Base-by-base conservation (phyloP, 2,797 vertebrate species). In the Taeniopygia guttata region DNA sequence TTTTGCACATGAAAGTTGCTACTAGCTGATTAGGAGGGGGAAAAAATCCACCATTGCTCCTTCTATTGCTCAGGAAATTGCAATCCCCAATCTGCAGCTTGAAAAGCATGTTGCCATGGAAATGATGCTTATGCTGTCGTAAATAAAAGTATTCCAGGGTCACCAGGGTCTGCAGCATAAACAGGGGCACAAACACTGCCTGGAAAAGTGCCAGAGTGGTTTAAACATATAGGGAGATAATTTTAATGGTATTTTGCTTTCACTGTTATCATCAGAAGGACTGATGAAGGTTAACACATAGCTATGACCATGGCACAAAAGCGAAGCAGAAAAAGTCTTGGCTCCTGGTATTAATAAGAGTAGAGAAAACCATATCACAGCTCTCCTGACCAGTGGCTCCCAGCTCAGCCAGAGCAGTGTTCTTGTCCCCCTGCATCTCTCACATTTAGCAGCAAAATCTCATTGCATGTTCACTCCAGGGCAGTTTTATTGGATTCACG, bases 141-240 rank as follows among this genome's bases (percentile, higher is more conserved):
- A 98, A 98, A 98, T 98, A 98, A 97, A 98, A 98, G 97, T 98
- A 97, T 97, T 97, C 94, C 91, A 91, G 97, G 97, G 98, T 97
- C 97, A 97, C 95, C 46, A 94, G 97, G 97, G 97, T 97, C 97
- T 97, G 94, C 85, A 1, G 96, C 96, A 96, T 90, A 97, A 97
- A 97, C 97, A 83, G 93, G 97, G 97, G 95, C 96, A 93, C 88
- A 97, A 96, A 97, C 94, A 96, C 91, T 91, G 94, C 93, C 91
- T 96, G 91, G 94, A 78, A 94, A 97, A 96, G 97, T 80, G 95
- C 93, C 88, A 94, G 93, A 92, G 95, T 43, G 82, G 46, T 86
- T 95, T 74, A 94, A 91, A 94, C 56, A 49, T 81, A 81, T 43
- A 85, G 87, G 48, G 95, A 76, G 94, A 95, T 59, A 89, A 95